Evolutionary conservation across 1,140 invertebrate genomes (phyloP), one percentile per base, ranked within the genome.

Genomic region (Eulimnadia texana): DNA sequence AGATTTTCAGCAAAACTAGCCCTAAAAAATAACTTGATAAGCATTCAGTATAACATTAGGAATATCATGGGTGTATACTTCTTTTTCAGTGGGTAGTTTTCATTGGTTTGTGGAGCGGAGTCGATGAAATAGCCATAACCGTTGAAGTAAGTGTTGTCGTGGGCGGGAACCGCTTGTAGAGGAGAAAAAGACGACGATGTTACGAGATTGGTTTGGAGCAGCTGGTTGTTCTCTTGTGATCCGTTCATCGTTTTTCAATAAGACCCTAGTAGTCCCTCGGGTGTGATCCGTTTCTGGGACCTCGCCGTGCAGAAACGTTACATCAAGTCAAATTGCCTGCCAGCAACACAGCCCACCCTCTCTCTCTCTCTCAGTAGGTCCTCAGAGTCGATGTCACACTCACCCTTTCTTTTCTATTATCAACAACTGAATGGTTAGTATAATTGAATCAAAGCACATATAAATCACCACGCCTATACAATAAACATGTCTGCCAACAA

Each of bases 121-220:
- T 42, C 33, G 33, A 42, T 16, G 33, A 42, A 42, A 16, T 42
- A 42, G 6, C 33, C 33, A 16, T 42, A 42, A 16, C 16, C 16
- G 33, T 16, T 42, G 20, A 9, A 20, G 28, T 57, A 54, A 54
- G 52, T 57, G 27, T 33, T 19, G 55, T 20, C 25, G 33, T 42
- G 6, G 33, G 6, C 33, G 33, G 6, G 6, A 9, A 16, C 33
- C 33, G 16, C 33, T 42, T 42, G 33, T 6, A 42, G 6, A 22
- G 55, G 55, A 20, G 55, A 33, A 16, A 42, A 3, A 20, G 28
- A 29, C 27, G 55, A 57, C 33, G 55, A 57, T 20, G 55, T 57
- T 6, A 57, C 55, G 22, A 28, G 24, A 25, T 56, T 56, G 1
- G 25, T 57, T 29, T 57, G 55, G 24, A 57, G 27, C 55, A 42